Evolutionary conservation across 53 echinoderm and acorn worm genomes (phyloP).

Genomic region (Apostichopus leukothele): DNA sequence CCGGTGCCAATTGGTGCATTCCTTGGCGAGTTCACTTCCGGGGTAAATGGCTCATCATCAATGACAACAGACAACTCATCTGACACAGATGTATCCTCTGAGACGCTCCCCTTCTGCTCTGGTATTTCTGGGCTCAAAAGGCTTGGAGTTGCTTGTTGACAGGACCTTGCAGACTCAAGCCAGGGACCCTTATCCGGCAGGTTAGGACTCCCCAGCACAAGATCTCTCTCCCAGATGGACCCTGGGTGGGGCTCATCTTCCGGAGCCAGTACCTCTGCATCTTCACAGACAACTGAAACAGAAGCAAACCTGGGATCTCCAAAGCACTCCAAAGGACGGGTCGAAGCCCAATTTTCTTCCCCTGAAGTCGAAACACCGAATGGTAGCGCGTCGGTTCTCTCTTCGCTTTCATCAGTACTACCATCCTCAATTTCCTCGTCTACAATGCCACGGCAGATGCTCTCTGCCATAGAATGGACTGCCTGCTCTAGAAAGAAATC

Average conservation of each 20-base stretch:
- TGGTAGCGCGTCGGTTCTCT: background rate
- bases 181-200: conserved; percentile 52
- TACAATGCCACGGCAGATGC: conserved; percentile 86
- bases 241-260: conserved; percentile 48
- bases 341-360: background rate
- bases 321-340: conserved; percentile 42
- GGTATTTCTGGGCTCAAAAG: conserved; percentile 36
- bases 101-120: conserved; percentile 24
- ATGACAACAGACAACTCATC: conserved; percentile 63
- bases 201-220: conserved; percentile 70
- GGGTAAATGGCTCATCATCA: conserved; percentile 54
- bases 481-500: conserved; percentile 79
- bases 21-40: conserved; percentile 58
- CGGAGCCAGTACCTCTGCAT: conserved; percentile 50
- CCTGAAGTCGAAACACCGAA: background rate
- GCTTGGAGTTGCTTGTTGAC: conserved; percentile 50
- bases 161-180: conserved; percentile 54
- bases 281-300: conserved; percentile 32
- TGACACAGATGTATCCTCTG: conserved; percentile 61
- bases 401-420: conserved; percentile 32
- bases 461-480: conserved; percentile 91
- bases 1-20: conserved; percentile 73
- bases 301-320: conserved; percentile 49
- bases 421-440: conserved; percentile 68
- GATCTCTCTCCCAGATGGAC: conserved; percentile 76